Conservation (phyloP, 2,888 invertebrate genomes). For the Salpingus planirostris region DNA sequence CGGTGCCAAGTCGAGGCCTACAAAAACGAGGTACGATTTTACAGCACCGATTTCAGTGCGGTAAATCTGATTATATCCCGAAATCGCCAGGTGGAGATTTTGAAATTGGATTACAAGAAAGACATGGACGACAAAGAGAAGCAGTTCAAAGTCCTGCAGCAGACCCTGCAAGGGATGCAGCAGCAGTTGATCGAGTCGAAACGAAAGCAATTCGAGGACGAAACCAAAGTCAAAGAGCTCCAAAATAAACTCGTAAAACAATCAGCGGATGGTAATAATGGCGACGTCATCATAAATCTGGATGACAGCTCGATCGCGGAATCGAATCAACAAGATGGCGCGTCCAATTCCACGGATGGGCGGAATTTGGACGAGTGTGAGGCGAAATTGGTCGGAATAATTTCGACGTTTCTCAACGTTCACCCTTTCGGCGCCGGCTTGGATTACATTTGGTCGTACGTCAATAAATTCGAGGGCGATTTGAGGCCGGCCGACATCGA, state of each 20-base stretch:
- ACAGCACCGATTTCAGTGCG: too few relatives aligned
- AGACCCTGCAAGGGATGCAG: constrained; percentile 54
- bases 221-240: constrained; percentile 46
- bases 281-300: constrained; percentile 43
- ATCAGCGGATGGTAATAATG: constrained; percentile 10
- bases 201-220: constrained; percentile 47
- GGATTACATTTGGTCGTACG: constrained; percentile 85
- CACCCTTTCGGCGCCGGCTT: constrained; percentile 89
- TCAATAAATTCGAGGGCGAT: constrained; percentile 68
- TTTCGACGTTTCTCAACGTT: constrained; percentile 83
- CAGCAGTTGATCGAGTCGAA: constrained; percentile 51
- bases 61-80: too few relatives aligned
- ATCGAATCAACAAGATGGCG: constrained; percentile 29
- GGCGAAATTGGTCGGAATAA: constrained; percentile 74
- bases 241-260: constrained; percentile 29
- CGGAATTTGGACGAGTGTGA: constrained; percentile 46
- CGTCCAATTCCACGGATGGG: constrained; percentile 1
- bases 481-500: constrained; percentile 69
- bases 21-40: constrained; percentile 63
- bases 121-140: constrained; percentile 78
- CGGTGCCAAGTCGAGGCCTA: constrained; percentile 88
- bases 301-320: constrained; percentile 41
- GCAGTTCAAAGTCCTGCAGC: constrained; percentile 66
- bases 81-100: constrained; percentile 56
- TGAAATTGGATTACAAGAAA: constrained; percentile 70